Evolutionary conservation across 2,888 invertebrate genomes (phyloP), one percentile per base, ranked within the genome.

Genomic region (Phortica magna): DNA sequence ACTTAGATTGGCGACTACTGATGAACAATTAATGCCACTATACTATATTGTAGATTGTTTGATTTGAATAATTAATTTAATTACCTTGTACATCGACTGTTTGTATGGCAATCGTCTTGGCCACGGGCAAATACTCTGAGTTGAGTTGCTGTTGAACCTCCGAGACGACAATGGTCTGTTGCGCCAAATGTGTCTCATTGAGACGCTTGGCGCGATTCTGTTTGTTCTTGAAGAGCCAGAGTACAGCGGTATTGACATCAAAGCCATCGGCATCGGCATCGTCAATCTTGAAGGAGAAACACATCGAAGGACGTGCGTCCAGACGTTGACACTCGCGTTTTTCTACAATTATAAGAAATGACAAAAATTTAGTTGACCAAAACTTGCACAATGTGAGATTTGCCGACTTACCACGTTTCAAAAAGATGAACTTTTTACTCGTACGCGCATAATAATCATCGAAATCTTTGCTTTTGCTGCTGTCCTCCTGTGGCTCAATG

Each of bases 391-490:
- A 65, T 9, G 1, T 5, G 2, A 42, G 14, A 41, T 48, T 17
- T 55, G 4, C 2, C n/a, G 39, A 84, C 92, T 91, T 90, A 96
- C 96, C 96, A 94, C 95, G 94, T 86, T 95, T 95, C 0, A 96
- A 95, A 84, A 97, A 96, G 65, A 97, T 94, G 70, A 96, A 96
- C 83, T 96, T 96, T 92, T 96, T 96, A 81, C 96, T 96, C 12
- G 96, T 96, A 87, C 96, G 94, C 41, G 96, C 96, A 85, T 96
- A 97, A 83, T 96, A 97, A 85, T 96, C 96, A 84, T 96, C 96
- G 0, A 94, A 92, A 76, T 94, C 94, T 74, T 90, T 91, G 7
- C 87, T 88, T 43, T 88, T 87, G 19, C 76, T 76, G 5, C 83
- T 77, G 19, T 88, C 89, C 61, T 92, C 92, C 65, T 91, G 79